Evolutionary conservation across 2,888 invertebrate species (phyloP).

Genomic region (Ectemnius cavifrons): DNA sequence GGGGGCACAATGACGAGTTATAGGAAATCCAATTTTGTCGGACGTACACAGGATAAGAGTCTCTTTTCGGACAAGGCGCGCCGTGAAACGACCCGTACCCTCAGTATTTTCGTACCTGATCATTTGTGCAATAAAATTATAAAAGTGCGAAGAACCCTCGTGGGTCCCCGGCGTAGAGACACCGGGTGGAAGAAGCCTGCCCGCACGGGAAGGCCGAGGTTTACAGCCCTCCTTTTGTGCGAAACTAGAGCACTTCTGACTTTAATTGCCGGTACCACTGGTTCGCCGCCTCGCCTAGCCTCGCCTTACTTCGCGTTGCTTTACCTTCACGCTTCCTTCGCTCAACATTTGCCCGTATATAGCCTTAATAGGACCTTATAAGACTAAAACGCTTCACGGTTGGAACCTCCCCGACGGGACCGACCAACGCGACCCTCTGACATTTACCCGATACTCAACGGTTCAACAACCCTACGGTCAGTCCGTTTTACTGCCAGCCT

Average conservation of each 20-base stretch:
- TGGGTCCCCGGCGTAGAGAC: conserved; percentile 22
- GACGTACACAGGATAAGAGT: not conserved
- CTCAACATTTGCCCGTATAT: conserved; percentile 11
- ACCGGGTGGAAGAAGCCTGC: conserved; percentile 17
- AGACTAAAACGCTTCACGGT: conserved; percentile 29
- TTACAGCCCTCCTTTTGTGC: conserved; percentile 48
- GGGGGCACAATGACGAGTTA: conserved; percentile 2
- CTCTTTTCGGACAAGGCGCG: too few species aligned
- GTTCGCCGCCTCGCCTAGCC: not conserved
- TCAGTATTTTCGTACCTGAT: conserved; percentile 62
- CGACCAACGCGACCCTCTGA: conserved; percentile 24
- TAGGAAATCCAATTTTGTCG: conserved; percentile 25
- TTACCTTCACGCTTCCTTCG: conserved; percentile 14
- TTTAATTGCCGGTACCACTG: conserved; percentile 50
- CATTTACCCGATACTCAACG: conserved; percentile 16
- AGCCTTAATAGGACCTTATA: conserved; percentile 20
- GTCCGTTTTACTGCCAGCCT: conserved; percentile 56
- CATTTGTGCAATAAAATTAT: conserved; percentile 65
- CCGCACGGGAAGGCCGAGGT: conserved; percentile 23
- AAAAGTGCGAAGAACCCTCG: conserved; percentile 47
- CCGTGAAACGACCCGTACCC: not conserved
- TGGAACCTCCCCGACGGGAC: not conserved
- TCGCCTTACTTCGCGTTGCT: conserved; percentile 20
- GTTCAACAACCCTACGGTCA: conserved; percentile 32
- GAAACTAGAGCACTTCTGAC: conserved; percentile 62